Conservation (phyloP, 2,888 invertebrate species). For the Sarcophaga variegata region DNA sequence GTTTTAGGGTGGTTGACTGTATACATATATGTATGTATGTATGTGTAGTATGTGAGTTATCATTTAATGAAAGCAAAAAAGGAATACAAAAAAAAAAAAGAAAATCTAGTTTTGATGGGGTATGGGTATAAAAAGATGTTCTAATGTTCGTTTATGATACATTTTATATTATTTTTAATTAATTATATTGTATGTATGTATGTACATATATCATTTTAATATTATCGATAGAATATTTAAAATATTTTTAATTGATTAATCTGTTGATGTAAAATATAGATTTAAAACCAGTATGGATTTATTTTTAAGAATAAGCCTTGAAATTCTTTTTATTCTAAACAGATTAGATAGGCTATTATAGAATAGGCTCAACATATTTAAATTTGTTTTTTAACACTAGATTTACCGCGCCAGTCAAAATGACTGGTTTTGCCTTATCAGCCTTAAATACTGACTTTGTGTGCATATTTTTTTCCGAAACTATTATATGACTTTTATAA, state of each 20-base stretch:
- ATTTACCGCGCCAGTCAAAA: too few relatives aligned
- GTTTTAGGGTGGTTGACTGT: too few relatives aligned
- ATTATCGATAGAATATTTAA: neutral
- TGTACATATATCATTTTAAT: neutral
- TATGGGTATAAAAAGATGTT: neutral
- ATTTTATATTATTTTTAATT: neutral
- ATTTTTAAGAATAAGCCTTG: neutral
- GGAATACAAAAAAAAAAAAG: too few relatives aligned
- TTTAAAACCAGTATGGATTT: conserved; percentile 18
- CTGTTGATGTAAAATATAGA: neutral
- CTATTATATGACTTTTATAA: too few relatives aligned
- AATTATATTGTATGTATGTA: neutral
- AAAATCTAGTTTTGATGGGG: too few relatives aligned
- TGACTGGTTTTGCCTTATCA: too few relatives aligned
- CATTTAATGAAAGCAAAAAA: too few relatives aligned
- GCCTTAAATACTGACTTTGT: too few relatives aligned
- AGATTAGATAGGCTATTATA: neutral
- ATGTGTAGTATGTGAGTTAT: too few relatives aligned
- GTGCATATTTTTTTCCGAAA: too few relatives aligned
- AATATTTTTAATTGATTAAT: conserved; percentile 9
- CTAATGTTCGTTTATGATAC: neutral
- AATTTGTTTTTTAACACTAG: neutral
- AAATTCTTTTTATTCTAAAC: conserved; percentile 9
- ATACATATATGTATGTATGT: too few relatives aligned
- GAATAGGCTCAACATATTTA: neutral